Percentiles rank a stretch among this genome's conserved stretches.
These are phyloP conservation scores for Mesopsocus fuscifrons DNA, from an alignment of 2,888 invertebrate genomes.

Conservation along the genomic window DNA sequence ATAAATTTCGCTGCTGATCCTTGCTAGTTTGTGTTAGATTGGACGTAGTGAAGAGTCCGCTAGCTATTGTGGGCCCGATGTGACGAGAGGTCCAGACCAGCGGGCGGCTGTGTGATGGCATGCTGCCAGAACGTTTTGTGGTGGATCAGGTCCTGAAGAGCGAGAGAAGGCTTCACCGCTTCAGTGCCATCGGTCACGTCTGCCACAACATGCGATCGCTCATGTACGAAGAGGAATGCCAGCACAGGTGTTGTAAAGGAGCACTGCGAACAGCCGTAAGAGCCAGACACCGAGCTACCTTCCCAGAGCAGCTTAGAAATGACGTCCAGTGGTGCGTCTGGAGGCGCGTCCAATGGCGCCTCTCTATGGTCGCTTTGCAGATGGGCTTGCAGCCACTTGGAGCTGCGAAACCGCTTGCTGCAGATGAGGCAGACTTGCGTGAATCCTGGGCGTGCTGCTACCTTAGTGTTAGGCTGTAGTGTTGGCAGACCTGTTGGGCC, in stretches of 20 bases:
- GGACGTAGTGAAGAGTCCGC: too few species aligned
- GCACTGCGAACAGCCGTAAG: slow-evolving; percentile 78
- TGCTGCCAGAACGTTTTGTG: slow-evolving; percentile 9
- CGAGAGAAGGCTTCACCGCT: slow-evolving; percentile 3
- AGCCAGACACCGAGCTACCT: slow-evolving; percentile 39
- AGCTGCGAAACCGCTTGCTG: slow-evolving; percentile 67
- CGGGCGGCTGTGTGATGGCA: neutral
- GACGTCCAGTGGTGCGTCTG: slow-evolving; percentile 25
- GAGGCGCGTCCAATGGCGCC: slow-evolving; percentile 18
- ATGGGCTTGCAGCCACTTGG: slow-evolving; percentile 76
- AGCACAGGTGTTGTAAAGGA: slow-evolving; percentile 76
- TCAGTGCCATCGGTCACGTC: neutral
- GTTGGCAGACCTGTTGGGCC: slow-evolving; percentile 42
- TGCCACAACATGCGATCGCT: slow-evolving; percentile 48
- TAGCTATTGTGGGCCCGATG: too few species aligned
- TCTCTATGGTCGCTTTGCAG: slow-evolving; percentile 65
- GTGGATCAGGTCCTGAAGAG: slow-evolving; percentile 5
- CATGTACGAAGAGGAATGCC: slow-evolving; percentile 81
- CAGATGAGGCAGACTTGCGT: slow-evolving; percentile 71
- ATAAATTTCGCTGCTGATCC: too few species aligned
- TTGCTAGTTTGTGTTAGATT: too few species aligned
- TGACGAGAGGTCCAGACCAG: slow-evolving; percentile 2
- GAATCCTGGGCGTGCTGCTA: slow-evolving; percentile 24
- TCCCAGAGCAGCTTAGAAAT: slow-evolving; percentile 32
- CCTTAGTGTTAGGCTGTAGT: slow-evolving; percentile 21